A percentile compares a stretch with the other conserved stretches of the same genome.
These are phyloP conservation scores for Chrysochloris asiatica DNA, from an alignment of 2,113 vertebrate species.

Conservation along the genomic window DNA sequence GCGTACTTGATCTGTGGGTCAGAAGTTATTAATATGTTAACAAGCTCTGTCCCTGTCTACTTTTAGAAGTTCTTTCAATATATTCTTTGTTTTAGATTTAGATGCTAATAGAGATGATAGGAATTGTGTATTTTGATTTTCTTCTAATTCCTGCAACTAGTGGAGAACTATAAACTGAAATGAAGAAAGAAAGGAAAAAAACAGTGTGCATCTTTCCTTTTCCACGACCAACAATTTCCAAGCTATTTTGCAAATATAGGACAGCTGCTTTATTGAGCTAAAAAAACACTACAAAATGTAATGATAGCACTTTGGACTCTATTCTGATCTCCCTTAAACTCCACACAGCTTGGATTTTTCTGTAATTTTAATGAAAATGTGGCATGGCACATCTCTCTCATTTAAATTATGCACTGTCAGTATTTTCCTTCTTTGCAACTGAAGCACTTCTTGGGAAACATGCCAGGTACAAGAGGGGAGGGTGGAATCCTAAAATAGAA, in stretches of 20 bases:
- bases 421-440: conserved; percentile 78
- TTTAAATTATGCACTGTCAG: conserved; percentile 79
- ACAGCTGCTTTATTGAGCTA: conserved; percentile 84
- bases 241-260: conserved; percentile 82
- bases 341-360: conserved; percentile 76
- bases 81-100: conserved; percentile 58
- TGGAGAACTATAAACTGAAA: conserved; percentile 64
- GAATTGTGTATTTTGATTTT: conserved; percentile 15
- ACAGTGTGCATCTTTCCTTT: conserved; percentile 72
- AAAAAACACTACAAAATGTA: conserved; percentile 77
- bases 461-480: conserved; percentile 68
- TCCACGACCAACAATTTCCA: conserved; percentile 78
- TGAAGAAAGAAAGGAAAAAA: conserved; percentile 65
- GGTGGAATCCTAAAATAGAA: conserved; percentile 59
- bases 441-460: conserved; percentile 78
- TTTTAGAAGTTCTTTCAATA: conserved; percentile 29
- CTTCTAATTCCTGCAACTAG: conserved; percentile 56
- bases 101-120: conserved; percentile 45
- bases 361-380: conserved; percentile 79
- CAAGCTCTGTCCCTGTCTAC: background rate
- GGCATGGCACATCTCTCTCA: conserved; percentile 71
- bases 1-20: conserved; percentile 10
- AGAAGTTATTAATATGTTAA: conserved; percentile 44
- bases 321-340: conserved; percentile 79
- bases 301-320: conserved; percentile 79